Evolutionary conservation across 2,797 vertebrate genomes (phyloP), one percentile per base, ranked within the genome.

Genomic region (Brotula barbata): DNA sequence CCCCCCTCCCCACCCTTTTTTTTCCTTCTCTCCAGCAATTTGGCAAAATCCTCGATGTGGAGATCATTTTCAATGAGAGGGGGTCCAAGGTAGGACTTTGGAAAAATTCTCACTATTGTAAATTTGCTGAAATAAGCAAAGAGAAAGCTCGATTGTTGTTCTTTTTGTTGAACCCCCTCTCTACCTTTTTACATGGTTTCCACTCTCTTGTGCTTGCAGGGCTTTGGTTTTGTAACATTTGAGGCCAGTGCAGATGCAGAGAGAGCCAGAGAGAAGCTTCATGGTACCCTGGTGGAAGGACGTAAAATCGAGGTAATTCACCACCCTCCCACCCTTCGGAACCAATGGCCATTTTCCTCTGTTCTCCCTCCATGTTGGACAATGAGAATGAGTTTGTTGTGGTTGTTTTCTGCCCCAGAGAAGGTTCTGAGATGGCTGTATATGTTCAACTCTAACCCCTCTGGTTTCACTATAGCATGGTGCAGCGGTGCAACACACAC

Each of bases 221-320:
- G 96, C 87, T 99, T 99, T 73, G 97, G 97, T 87, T 99, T 99
- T 89, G 96, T 99, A 92, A 99, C 97, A 82, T 99, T 99, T 69
- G 96, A 99, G 93, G 88, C 94, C 84, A 96, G 96, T 82, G 92
- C 91, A 68, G 97, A 99, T 75, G 97, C 97, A 65, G 97, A 99
- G 91, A 91, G 94, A 81, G 96, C 96, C 87, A 91, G 96, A 86
- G 96, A 98, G 92, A 95, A 95, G 92, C 96, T 99, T 80, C 97
- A 98, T 78, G 96, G 97, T 86, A 98, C 96, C 68, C 92, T 98
- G 91, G 92, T 94, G 75, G 93, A 94, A 81, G 96, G 96, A 86
- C 94, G 97, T 87, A 99, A 99, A 94, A 96, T 99, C 82, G 97
- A 99, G 96, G 97, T 99, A 94, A 94, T 92, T 92, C 88, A 85